phyloP scores from a whole-genome alignment of 1,140 invertebrate genomes.

The Phenacoccus solenopsis region DNA sequence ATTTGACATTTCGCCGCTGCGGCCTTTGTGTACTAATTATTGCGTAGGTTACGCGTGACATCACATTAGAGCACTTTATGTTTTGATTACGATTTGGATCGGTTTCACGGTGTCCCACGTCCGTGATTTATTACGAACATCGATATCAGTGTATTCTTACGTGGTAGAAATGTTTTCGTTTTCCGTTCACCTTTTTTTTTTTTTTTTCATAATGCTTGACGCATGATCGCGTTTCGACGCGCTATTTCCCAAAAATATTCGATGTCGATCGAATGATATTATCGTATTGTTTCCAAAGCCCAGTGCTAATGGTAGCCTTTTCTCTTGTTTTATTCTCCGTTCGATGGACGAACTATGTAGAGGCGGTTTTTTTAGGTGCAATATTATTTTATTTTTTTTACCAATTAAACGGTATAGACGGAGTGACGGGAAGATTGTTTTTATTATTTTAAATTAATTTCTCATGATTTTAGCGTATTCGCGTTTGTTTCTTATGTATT shows the following conservation, averaged over 20 bases:
- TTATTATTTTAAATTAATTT: constrained; percentile 12
- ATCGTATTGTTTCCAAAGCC: background rate
- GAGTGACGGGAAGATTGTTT: background rate
- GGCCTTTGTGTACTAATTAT: too few species aligned
- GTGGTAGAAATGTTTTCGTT: too few species aligned
- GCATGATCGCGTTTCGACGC: background rate
- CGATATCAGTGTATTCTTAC: too few species aligned
- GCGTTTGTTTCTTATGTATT: background rate
- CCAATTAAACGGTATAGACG: background rate
- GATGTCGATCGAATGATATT: too few species aligned
- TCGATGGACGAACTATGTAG: too few species aligned
- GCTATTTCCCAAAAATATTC: background rate
- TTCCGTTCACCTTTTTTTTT: too few species aligned
- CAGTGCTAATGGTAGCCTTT: background rate
- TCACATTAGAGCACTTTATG: too few species aligned
- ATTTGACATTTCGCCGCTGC: too few species aligned
- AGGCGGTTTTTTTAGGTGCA: background rate
- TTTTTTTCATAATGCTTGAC: background rate
- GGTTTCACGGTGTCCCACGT: too few species aligned
- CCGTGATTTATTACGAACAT: too few species aligned
- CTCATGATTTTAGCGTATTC: background rate
- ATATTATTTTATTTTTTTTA: constrained; percentile 10
- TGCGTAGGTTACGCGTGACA: too few species aligned
- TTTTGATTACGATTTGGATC: too few species aligned
- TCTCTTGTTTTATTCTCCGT: background rate